Base-by-base conservation (phyloP, 2,113 vertebrate species). In the Ondatra zibethicus region DNA sequence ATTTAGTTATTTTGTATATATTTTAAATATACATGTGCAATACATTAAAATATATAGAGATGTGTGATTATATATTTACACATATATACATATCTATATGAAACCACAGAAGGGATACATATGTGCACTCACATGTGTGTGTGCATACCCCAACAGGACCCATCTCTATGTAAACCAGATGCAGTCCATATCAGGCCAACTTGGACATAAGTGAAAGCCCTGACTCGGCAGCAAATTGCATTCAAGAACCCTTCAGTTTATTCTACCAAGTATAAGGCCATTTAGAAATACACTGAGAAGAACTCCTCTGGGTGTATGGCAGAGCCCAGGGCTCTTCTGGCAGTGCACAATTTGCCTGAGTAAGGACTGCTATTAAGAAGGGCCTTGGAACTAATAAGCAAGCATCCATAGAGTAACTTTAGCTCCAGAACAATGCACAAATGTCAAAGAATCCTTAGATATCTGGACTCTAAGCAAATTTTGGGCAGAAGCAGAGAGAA, bases 21-120 rank as follows among this genome's bases (percentile, higher is more conserved):
- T 98, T 98, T 98, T 98, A 97, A 98, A 98, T 98, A 98, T 98
- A 97, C 97, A 96, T 97, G 97, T 98, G 98, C 97, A 98, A 97
- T 97, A 98, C 97, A 97, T 97, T 98, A 97, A 97, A 97, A 97
- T 97, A 97, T 97, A 98, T 87, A 97, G 97, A 97, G 97, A 96
- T 97, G 96, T 97, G 97, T 97, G 97, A 97, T 89, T 97, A 97
- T 97, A 96, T 96, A 96, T 97, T 94, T 97, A 97, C 86, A 93
- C 78, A 96, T 76, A 89, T 93, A 91, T 39, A 88, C 23, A 77
- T 92, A 77, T 92, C 89, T 61, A 84, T 95, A 95, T 97, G 58
- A 89, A 93, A 86, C 96, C 94, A 95, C 92, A 95, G 81, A 97
- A 96, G 85, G 96, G 88, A 92, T 92, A 95, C 90, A 96, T 96